Percentiles rank a stretch among this genome's conserved stretches.
These are phyloP conservation scores for Coluber constrictor DNA, from an alignment of 2,797 vertebrate species.

Conservation along the genomic window DNA sequence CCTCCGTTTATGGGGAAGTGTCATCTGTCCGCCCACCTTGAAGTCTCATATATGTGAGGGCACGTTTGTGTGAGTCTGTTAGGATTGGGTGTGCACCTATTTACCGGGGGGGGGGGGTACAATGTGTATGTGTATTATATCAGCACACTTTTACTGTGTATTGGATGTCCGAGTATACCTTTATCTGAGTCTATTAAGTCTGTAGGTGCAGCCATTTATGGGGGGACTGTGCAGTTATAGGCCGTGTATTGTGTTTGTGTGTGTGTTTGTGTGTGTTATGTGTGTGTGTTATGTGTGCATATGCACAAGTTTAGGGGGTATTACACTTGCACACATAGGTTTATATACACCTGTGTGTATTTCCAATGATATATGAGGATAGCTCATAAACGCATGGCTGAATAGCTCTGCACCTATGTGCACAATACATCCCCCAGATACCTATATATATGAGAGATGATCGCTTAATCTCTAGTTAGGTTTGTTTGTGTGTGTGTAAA, in stretches of 20 bases:
- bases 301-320: neutral
- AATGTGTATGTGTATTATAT: neutral
- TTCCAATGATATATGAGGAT: neutral
- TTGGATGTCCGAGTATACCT: too few species aligned
- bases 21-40: neutral
- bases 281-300: neutral
- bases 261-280: neutral
- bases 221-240: neutral
- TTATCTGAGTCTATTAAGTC: neutral
- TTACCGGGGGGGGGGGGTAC: neutral
- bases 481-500: neutral
- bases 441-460: neutral
- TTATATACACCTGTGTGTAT: neutral
- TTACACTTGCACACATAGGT: neutral
- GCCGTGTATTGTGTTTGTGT: neutral
- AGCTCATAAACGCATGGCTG: too few species aligned
- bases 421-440: neutral
- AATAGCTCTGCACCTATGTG: neutral
- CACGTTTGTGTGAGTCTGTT: neutral
- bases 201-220: neutral
- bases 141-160: neutral
- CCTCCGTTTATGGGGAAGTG: neutral
- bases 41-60: neutral
- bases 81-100: neutral
- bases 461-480: neutral